Conservation (phyloP, 2,888 invertebrate genomes). For the Lithosia quadra region DNA sequence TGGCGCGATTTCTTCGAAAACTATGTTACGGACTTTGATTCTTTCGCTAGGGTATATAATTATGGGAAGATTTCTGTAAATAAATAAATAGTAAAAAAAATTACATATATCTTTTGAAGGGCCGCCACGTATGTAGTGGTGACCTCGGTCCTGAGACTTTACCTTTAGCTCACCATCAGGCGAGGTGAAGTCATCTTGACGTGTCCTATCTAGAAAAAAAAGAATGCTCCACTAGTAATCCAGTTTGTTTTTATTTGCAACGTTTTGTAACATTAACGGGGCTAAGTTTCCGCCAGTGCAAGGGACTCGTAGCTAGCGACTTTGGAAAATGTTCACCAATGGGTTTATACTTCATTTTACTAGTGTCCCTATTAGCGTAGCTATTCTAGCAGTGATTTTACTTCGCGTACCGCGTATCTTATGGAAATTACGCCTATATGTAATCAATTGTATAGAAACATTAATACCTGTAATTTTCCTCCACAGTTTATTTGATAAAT, state of each 20-base stretch:
- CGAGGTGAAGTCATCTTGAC: no score
- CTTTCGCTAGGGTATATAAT: slow-evolving; percentile 4
- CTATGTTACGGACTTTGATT: slow-evolving; percentile 8
- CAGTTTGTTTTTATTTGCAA: no score
- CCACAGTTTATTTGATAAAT: background rate
- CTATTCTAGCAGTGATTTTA: no score
- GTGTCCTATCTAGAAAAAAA: no score
- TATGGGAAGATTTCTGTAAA: background rate
- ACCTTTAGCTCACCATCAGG: no score
- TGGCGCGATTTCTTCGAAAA: background rate
- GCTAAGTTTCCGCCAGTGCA: background rate
- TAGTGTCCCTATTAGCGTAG: background rate
- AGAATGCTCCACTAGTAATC: background rate
- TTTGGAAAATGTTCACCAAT: background rate
- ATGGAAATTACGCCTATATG: background rate
- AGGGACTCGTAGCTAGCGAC: background rate
- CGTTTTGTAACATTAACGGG: no score
- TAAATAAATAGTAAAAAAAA: background rate
- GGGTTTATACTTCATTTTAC: background rate
- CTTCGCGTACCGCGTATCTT: background rate
- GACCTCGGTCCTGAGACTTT: no score
- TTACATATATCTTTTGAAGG: no score
- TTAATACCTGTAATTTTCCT: background rate
- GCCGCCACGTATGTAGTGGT: no score
- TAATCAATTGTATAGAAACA: background rate